Conservation (phyloP, 2,113 vertebrate genomes). For the Carassius auratus region DNA sequence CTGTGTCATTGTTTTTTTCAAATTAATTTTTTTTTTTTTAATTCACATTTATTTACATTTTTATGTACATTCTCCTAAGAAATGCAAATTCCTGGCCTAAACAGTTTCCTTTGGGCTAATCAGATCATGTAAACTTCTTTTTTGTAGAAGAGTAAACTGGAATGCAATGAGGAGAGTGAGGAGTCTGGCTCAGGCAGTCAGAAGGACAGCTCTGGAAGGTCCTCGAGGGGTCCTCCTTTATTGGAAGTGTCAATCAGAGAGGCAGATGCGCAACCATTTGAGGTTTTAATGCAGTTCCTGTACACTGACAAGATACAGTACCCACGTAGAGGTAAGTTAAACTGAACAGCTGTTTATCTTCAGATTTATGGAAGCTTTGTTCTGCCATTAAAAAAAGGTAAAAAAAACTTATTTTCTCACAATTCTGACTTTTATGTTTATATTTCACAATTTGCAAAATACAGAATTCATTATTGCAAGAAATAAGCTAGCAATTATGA, state of each 20-base stretch:
- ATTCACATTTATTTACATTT: no score
- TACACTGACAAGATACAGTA: constrained; percentile 99
- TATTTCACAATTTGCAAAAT: no score
- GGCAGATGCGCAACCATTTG: constrained; percentile 93
- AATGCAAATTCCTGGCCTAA: neutral
- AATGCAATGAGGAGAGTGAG: constrained; percentile 81
- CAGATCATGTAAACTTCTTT: neutral
- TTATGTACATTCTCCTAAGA: neutral
- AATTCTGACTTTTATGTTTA: no score
- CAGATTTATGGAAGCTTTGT: neutral
- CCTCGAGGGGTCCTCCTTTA: constrained; percentile 74
- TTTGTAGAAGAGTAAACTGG: constrained; percentile 83
- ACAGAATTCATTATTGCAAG: no score
- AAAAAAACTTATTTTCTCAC: no score
- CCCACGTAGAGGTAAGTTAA: constrained; percentile 88
- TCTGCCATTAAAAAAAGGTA: no score
- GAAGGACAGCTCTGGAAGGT: constrained; percentile 63
- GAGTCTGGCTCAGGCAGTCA: constrained; percentile 69
- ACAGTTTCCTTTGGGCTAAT: neutral
- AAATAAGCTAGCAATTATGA: no score
- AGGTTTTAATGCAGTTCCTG: constrained; percentile 98
- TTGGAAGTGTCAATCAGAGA: constrained; percentile 92
- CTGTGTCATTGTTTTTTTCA: no score
- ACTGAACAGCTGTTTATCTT: neutral
- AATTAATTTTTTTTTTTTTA: no score